phyloP scores from a whole-genome alignment of 2,113 vertebrate genomes.

The Strigops habroptila region DNA sequence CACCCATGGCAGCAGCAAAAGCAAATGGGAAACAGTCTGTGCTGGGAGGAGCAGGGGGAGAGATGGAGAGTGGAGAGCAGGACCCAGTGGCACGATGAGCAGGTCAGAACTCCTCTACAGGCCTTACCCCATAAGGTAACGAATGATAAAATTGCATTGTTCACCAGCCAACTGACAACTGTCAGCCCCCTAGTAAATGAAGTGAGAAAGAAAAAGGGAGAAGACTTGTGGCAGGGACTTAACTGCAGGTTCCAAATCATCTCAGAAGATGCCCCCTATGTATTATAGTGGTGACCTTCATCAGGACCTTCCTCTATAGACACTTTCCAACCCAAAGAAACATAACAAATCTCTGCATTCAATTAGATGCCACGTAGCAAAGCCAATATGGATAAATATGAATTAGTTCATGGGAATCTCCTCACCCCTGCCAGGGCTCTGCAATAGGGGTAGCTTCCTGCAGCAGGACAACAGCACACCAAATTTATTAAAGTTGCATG shows the following conservation, averaged over 20 bases:
- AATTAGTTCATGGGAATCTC: neutral
- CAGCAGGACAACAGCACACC: neutral
- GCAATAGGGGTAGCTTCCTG: neutral
- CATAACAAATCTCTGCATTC: no score
- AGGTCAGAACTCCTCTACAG: neutral
- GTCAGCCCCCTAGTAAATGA: neutral
- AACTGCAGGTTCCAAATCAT: neutral
- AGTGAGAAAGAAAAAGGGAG: neutral
- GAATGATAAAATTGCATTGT: neutral
- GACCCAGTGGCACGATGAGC: neutral
- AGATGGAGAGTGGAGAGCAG: neutral
- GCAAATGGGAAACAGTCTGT: neutral
- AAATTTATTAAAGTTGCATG: neutral
- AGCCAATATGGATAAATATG: neutral
- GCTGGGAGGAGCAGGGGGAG: neutral
- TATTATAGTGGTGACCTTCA: no score
- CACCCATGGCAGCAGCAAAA: neutral
- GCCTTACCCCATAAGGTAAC: neutral
- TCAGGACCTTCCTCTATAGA: neutral
- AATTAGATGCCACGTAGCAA: rapidly evolving
- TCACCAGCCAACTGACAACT: neutral
- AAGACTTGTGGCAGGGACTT: neutral
- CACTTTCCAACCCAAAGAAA: neutral
- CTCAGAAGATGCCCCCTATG: neutral
- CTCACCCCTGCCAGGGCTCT: neutral